These are phyloP conservation scores for Eupithecia inturbata DNA, from an alignment of 2,888 invertebrate species.

Conservation along the genomic window DNA sequence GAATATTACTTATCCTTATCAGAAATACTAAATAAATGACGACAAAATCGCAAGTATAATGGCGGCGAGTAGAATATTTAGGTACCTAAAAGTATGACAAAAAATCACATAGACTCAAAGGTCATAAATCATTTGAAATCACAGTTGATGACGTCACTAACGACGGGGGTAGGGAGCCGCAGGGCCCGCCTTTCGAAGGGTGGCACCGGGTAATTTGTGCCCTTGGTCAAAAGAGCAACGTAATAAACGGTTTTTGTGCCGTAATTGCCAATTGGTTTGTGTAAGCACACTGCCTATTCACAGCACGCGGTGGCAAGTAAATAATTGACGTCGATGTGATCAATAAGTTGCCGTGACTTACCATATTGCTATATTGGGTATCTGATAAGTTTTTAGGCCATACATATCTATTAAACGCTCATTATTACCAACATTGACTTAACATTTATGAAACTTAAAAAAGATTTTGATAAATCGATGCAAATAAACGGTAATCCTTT, in stretches of 20 bases:
- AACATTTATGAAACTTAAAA: not conserved
- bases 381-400: not conserved
- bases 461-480: not conserved
- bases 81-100: not conserved
- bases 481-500: not conserved
- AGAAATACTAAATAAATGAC: too few species aligned
- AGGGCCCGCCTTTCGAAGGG: slow-evolving; percentile 44
- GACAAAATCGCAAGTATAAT: not conserved
- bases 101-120: slow-evolving; percentile 22
- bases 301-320: slow-evolving; percentile 9
- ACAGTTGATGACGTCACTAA: slow-evolving; percentile 28
- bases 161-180: slow-evolving; percentile 33
- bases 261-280: slow-evolving; percentile 30
- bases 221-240: slow-evolving; percentile 40
- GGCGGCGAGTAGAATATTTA: not conserved
- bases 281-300: slow-evolving; percentile 15
- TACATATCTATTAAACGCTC: not conserved
- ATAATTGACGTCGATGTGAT: slow-evolving; percentile 17
- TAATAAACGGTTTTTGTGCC: slow-evolving; percentile 27
- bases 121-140: slow-evolving; percentile 46
- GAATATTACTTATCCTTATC: too few species aligned
- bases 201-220: slow-evolving; percentile 35
- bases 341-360: not conserved
- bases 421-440: not conserved
- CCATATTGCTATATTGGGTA: not conserved